Base-by-base conservation (phyloP, 2,888 invertebrate genomes). In the Lacanobia wlatinum region DNA sequence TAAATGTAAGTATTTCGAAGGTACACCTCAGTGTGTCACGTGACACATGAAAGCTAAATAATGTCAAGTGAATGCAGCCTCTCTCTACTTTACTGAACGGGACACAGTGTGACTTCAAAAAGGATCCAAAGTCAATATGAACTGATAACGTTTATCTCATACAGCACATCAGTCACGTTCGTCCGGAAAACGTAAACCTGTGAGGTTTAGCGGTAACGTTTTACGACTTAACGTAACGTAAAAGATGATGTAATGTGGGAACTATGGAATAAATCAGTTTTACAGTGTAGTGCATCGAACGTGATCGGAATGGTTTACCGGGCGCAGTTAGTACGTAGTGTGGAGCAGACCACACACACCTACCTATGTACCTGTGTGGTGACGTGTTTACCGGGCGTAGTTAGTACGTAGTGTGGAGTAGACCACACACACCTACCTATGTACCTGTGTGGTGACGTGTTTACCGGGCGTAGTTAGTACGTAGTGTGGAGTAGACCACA, bases 161-260 rank as follows among this genome's bases (percentile, higher is more conserved):
- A 16, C 21, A 46, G 16, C 6, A 43, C 34, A n/a, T 59, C 23
- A 16, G 53, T 50, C 48, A 70, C 59, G 52, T 46, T 9, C 52
- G 18, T 58, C 52, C 28, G 58, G 59, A 62, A 63, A n/a, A 53
- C 48, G 63, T 59, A 58, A 50, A 61, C 56, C 46, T 40, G 61
- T 38, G 12, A 52, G n/a, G 1, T 40, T 18, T 12, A 48, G 52
- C 34, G n/a, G 59, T 70, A 38, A 77, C 21, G 38, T 56, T 18
- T 52, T 61, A 63, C 12, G 16, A 71, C 23, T 50, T 55, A 28
- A 60, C 50, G 50, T 38, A 38, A 28, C 21, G 9, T 50, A 50
- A 48, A 60, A 21, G 10, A 14, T 48, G 53, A 43, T 21, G 43
- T 48, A 12, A 40, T 38, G 48, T 59, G 52, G 21, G 34, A 71